phyloP scores from a whole-genome alignment of 2,888 invertebrate genomes.

The Mycalesis mineus region DNA sequence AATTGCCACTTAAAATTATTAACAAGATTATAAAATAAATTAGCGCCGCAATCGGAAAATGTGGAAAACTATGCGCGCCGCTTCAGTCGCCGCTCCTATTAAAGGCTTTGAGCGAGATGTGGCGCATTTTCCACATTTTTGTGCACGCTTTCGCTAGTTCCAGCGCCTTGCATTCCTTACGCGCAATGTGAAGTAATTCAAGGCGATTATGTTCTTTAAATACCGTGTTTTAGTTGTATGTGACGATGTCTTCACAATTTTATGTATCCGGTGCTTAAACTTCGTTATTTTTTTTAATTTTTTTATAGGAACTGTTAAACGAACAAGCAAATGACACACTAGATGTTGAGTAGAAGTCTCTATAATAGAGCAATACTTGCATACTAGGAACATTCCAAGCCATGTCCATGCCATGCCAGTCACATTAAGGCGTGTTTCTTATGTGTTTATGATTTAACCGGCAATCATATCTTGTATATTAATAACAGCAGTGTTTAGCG shows the following conservation, averaged over 20 bases:
- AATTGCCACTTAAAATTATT: neutral
- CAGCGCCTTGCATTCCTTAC: neutral
- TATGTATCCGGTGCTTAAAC: neutral
- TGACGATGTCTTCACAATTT: neutral
- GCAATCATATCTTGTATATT: no score
- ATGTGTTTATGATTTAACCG: no score
- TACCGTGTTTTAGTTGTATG: neutral
- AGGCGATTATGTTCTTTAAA: neutral
- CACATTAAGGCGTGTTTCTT: no score
- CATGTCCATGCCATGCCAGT: no score
- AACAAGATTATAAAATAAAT: neutral
- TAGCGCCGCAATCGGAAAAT: neutral
- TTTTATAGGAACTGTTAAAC: no score
- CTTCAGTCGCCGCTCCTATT: neutral
- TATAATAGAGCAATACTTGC: no score
- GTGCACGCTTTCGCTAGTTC: neutral
- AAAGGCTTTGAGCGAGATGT: neutral
- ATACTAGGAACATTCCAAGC: no score
- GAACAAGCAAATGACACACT: no score
- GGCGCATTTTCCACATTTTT: conserved; percentile 9
- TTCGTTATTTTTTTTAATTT: neutral
- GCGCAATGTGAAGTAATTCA: neutral
- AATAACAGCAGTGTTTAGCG: no score
- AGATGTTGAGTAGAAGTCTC: no score
- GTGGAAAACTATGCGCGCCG: neutral